These are phyloP conservation scores for Pristionchus entomophagus DNA, from an alignment of 2,888 invertebrate genomes.

Conservation along the genomic window DNA sequence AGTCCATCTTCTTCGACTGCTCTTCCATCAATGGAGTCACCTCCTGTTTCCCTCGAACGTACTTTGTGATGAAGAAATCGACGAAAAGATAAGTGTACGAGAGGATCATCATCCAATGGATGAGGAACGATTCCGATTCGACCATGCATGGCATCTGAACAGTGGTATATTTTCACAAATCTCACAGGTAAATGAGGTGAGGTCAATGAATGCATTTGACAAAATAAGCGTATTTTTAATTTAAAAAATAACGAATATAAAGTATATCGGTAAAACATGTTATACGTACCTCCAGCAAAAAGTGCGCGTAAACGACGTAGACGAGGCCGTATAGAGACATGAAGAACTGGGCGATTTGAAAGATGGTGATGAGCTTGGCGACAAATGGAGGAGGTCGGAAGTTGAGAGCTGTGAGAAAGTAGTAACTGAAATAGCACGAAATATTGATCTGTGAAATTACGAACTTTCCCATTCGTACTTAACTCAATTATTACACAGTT, in stretches of 20 bases:
- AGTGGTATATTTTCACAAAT: no score
- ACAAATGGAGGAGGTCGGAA: not conserved
- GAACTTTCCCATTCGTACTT: no score
- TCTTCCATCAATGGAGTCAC: no score
- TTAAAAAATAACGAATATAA: no score
- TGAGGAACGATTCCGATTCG: slow-evolving; percentile 56
- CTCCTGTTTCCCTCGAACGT: slow-evolving; percentile 21
- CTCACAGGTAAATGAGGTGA: no score
- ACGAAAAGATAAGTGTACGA: slow-evolving; percentile 62
- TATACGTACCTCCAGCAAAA: no score
- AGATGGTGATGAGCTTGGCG: not conserved
- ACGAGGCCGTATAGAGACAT: not conserved
- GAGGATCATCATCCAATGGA: slow-evolving; percentile 64
- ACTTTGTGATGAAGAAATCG: slow-evolving; percentile 66
- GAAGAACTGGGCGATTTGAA: not conserved
- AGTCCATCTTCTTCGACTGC: no score
- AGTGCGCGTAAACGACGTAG: not conserved
- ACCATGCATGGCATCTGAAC: slow-evolving; percentile 62
- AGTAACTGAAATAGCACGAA: not conserved
- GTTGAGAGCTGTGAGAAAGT: not conserved
- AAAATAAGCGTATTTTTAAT: no score
- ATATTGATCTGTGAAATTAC: no score
- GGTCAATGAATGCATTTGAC: no score
- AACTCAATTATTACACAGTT: no score
- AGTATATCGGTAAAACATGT: no score